Conservation (phyloP, 2,113 vertebrate species). For the Ammodytes marinus region DNA sequence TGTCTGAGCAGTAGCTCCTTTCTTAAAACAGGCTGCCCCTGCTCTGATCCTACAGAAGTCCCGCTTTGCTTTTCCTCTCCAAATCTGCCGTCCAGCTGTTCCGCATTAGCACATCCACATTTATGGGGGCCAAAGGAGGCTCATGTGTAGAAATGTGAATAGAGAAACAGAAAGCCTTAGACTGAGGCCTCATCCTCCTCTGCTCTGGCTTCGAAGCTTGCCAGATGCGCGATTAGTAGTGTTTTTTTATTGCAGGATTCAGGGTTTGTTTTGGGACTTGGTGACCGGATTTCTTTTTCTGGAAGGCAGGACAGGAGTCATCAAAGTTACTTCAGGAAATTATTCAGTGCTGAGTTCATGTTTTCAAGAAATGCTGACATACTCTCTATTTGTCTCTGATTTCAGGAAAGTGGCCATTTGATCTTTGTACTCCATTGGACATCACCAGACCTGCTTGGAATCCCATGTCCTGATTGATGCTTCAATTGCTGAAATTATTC, state of each 20-base stretch:
- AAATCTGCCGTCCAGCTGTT: constrained; percentile 81
- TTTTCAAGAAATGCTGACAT: constrained; percentile 47
- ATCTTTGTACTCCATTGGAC: constrained; percentile 35
- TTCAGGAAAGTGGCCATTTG: constrained; percentile 67
- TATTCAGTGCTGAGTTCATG: constrained; percentile 27
- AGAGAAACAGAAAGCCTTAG: constrained; percentile 45
- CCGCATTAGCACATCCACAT: constrained; percentile 82
- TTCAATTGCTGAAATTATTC: constrained; percentile 50
- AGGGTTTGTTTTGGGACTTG: constrained; percentile 30
- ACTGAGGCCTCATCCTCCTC: constrained; percentile 42
- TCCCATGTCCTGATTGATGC: constrained; percentile 65
- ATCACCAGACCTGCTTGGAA: constrained; percentile 25
- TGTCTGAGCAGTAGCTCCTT: constrained; percentile 71
- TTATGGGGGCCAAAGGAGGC: constrained; percentile 57
- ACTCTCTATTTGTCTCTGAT: constrained; percentile 61
- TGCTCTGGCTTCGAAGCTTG: constrained; percentile 20
- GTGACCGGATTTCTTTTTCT: constrained; percentile 53
- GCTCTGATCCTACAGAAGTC: constrained; percentile 77
- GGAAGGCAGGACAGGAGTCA: constrained; percentile 16
- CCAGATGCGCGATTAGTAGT: constrained; percentile 51
- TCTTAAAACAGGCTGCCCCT: constrained; percentile 57
- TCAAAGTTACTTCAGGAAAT: constrained; percentile 16
- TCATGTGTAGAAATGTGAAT: constrained; percentile 63
- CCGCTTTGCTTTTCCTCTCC: constrained; percentile 61
- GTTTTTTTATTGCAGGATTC: constrained; percentile 34